Evolutionary conservation across 2,113 vertebrate species (phyloP).

Genomic region (Leptobrachium ailaonicum): DNA sequence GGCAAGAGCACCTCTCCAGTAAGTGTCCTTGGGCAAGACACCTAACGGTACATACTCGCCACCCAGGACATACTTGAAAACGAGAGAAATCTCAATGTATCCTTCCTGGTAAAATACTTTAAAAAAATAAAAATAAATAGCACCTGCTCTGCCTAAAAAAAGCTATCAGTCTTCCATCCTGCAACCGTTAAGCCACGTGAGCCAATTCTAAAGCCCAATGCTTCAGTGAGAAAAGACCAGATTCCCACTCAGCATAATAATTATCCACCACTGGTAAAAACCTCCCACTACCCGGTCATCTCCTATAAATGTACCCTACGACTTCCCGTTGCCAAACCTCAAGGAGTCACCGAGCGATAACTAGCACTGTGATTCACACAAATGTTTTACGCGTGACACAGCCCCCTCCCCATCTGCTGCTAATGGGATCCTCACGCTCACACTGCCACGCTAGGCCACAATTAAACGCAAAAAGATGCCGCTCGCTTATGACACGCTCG

Average conservation of each 20-base stretch:
- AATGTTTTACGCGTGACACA: constrained; percentile 7
- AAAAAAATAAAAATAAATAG: no score
- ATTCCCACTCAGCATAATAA: background rate
- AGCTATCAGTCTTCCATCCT: background rate
- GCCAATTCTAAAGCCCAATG: background rate
- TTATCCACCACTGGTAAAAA: background rate
- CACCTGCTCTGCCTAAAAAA: no score
- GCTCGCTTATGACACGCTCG: background rate
- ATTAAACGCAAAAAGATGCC: background rate
- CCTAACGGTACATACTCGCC: no score
- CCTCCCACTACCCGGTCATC: background rate
- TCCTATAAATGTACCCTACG: constrained; percentile 1
- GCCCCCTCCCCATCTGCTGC: background rate
- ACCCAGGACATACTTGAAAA: no score
- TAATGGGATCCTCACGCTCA: background rate
- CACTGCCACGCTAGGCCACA: background rate
- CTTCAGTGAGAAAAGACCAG: background rate
- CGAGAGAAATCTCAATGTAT: no score
- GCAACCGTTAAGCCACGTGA: background rate
- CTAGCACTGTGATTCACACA: constrained; percentile 2
- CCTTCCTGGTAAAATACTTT: no score
- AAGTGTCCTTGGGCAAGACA: no score
- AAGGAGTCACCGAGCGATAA: background rate
- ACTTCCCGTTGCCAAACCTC: background rate
- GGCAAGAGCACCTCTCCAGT: no score